Percentiles rank a stretch among this genome's conserved stretches.
Conservation (phyloP, 2,888 invertebrate genomes). For the Gari tellinella region DNA sequence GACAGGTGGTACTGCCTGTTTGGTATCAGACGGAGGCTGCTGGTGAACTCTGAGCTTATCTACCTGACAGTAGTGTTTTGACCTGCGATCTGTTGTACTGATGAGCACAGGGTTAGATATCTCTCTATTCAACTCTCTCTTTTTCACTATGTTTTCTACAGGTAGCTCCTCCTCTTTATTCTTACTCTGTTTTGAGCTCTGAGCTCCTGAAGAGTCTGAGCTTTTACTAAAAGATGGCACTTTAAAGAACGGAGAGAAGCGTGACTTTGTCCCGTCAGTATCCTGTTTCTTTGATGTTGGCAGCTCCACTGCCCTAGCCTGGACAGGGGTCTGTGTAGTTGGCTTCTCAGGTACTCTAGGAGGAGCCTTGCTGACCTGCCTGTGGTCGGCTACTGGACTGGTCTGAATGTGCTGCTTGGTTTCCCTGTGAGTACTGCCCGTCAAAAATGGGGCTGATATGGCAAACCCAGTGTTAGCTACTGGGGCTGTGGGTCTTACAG, state of each 20-base stretch:
- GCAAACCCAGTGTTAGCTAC: conserved; percentile 22
- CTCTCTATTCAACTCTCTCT: conserved; percentile 71
- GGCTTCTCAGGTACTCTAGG: conserved; percentile 42
- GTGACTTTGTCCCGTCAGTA: conserved; percentile 37
- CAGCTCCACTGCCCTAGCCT: background rate
- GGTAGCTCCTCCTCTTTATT: conserved; percentile 25
- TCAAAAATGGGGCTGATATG: conserved; percentile 66
- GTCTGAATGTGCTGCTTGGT: conserved; percentile 55
- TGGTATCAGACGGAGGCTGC: conserved; percentile 9
- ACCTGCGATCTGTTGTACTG: conserved; percentile 78
- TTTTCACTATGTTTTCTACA: conserved; percentile 60
- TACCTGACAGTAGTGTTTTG: conserved; percentile 68
- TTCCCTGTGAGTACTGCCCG: conserved; percentile 64
- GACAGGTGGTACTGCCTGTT: conserved; percentile 44
- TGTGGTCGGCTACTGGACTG: conserved; percentile 43
- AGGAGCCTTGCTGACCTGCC: conserved; percentile 19
- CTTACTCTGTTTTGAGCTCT: conserved; percentile 22
- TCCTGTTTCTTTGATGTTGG: conserved; percentile 1
- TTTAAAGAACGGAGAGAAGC: conserved; percentile 48
- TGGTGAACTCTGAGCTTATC: conserved; percentile 40
- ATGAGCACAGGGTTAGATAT: conserved; percentile 77
- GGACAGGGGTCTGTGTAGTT: conserved; percentile 3
- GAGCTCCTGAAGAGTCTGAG: conserved; percentile 9
- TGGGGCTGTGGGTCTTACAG: background rate
- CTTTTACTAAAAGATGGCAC: conserved; percentile 44